phyloP scores from a whole-genome alignment of 92 coral and sea anemone species.

The Porites cylindrica region DNA sequence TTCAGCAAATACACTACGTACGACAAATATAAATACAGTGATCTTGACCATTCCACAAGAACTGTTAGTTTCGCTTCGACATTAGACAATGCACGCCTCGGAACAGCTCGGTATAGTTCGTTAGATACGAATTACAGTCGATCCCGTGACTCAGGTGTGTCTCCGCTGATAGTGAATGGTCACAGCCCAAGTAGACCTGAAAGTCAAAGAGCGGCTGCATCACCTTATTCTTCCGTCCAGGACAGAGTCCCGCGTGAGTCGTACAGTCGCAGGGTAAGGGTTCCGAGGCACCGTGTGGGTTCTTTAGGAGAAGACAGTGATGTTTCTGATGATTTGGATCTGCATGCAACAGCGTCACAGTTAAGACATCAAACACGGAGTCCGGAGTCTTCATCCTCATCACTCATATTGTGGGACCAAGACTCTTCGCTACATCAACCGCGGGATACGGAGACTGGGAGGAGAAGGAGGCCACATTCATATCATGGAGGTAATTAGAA shows the following conservation, averaged over 20 bases:
- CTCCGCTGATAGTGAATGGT: conserved; percentile 33
- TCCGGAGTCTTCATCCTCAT: conserved; percentile 71
- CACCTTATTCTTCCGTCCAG: neutral
- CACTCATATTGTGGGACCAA: conserved; percentile 38
- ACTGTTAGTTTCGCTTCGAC: conserved; percentile 28
- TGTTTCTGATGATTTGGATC: conserved; percentile 51
- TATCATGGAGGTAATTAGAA: conserved; percentile 70
- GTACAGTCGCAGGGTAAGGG: conserved; percentile 3
- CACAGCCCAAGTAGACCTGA: conserved; percentile 24
- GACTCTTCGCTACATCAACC: neutral
- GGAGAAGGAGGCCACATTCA: conserved; percentile 71
- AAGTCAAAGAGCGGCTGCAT: neutral
- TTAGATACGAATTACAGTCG: conserved; percentile 48
- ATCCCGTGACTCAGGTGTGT: neutral
- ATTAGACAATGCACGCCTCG: conserved; percentile 42
- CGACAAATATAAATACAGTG: conserved; percentile 22
- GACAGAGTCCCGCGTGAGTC: conserved; percentile 32
- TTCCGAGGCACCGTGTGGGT: conserved; percentile 57
- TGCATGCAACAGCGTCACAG: conserved; percentile 16
- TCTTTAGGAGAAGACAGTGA: conserved; percentile 73
- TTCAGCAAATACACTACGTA: conserved; percentile 34
- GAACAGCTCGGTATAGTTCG: conserved; percentile 59
- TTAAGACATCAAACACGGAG: conserved; percentile 57
- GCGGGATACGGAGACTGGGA: neutral
- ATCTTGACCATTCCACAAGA: conserved; percentile 21